Evolutionary conservation across 2,797 vertebrate genomes (phyloP), one percentile per base, ranked within the genome.

Genomic region (Anguilla anguilla): DNA sequence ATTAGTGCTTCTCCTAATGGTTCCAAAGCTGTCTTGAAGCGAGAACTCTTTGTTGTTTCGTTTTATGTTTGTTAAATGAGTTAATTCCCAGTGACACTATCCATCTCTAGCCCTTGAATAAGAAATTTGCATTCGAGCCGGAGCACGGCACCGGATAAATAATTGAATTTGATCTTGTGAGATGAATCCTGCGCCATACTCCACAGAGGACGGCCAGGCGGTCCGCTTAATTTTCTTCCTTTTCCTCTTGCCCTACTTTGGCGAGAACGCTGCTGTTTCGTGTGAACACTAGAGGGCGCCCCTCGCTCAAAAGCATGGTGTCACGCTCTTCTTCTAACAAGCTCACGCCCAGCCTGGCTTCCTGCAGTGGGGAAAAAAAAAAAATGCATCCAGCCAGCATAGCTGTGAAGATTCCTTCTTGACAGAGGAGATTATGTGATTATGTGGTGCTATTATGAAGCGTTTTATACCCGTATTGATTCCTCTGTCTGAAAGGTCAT

Each of bases 261-360:
- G 22, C 3, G 43, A 19, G 43, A 72, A 22, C 55, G 11, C n/a
- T 39, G 19, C 49, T 17, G 6, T 85, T 85, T 61, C 35, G n/a
- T 74, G 2, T 57, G 83, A 67, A 51, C 87, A 87, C 49, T 72
- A 57, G 87, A 55, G 87, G 83, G 87, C 6, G 83, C 87, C 59
- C 61, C 64, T 85, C 35, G 31, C 49, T 87, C 35, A 87, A 87
- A 43, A 77, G 82, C 64, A 59, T 28, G 46, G 35, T 9, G 22
- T 67, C 22, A 28, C 13, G 49, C 51, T 49, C 22, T 49, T 49
- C 22, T 49, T 28, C 59, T 69, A 3, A n/a, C 25, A 25, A 7
- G 19, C 79, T n/a, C 6, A n/a, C 19, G 46, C 79, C 79, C 19
- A n/a, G 79, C 79, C 43, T 22, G 19, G 46, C 51, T 7, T 49